Evolutionary conservation across 2,113 vertebrate genomes (phyloP).

Genomic region (Boleophthalmus pectinirostris): DNA sequence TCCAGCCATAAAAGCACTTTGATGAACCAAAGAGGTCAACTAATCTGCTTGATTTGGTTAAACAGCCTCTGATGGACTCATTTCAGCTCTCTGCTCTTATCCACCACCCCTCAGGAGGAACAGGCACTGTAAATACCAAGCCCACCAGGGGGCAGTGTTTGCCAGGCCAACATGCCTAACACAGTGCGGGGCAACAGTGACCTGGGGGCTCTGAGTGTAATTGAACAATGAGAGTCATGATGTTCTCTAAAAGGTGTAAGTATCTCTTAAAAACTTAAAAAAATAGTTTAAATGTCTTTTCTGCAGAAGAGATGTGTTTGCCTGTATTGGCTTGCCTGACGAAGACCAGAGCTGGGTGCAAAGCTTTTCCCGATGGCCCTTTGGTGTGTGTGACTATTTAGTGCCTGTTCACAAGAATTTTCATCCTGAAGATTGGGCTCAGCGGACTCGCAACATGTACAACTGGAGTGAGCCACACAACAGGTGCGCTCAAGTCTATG

Average conservation of each 20-base stretch:
- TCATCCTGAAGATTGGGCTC: slow-evolving; percentile 85
- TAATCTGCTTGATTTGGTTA: slow-evolving; percentile 72
- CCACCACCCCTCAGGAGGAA: slow-evolving; percentile 36
- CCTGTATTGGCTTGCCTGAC: slow-evolving; percentile 92
- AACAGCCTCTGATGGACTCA: slow-evolving; percentile 45
- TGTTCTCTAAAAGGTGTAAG: slow-evolving; percentile 13
- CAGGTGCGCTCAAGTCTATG: slow-evolving; percentile 56
- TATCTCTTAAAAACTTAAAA: not conserved
- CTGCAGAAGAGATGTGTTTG: slow-evolving; percentile 85
- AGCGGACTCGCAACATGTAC: slow-evolving; percentile 84
- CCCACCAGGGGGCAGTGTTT: slow-evolving; percentile 84
- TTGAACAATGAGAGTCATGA: slow-evolving; percentile 19
- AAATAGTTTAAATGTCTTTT: not conserved
- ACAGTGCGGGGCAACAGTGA: slow-evolving; percentile 60
- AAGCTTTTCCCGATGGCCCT: slow-evolving; percentile 87
- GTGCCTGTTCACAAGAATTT: slow-evolving; percentile 79
- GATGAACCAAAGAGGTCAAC: slow-evolving; percentile 60
- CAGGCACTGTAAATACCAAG: slow-evolving; percentile 60
- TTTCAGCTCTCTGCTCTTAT: slow-evolving; percentile 39
- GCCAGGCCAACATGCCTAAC: slow-evolving; percentile 67
- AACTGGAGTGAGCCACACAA: slow-evolving; percentile 89
- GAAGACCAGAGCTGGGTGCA: slow-evolving; percentile 90
- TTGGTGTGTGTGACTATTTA: slow-evolving; percentile 91
- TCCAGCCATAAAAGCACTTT: slow-evolving; percentile 62
- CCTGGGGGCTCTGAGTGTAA: slow-evolving; percentile 37